Base-by-base conservation (phyloP, 1,140 invertebrate species). In the Onthophagus taurus region DNA sequence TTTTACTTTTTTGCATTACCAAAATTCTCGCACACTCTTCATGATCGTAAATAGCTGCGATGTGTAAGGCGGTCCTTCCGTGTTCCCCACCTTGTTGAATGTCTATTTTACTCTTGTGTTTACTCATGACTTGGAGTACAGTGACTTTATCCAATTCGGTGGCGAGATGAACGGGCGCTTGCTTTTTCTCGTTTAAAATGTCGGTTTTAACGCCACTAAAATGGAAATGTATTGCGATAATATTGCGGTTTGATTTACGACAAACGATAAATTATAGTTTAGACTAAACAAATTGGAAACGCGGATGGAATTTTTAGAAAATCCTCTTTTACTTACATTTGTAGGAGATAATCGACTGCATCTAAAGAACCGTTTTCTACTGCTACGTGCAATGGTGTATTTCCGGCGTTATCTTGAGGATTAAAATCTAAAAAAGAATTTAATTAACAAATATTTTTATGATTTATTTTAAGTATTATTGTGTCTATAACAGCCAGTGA, bases 361-460 rank as follows among this genome's bases (percentile, higher is more conserved):
- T 80, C 77, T 11, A 80, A 56, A 7, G 84, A 72, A 48, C 83
- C 77, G 50, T 76, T 72, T 62, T 85, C 78, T 0, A 89, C 80
- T 2, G 88, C 86, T 19, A 83, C 60, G 61, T 93, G 89, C 0
- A 93, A 65, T 1, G 87, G 78, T 1, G 87, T 90, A 54, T 90
- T 87, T 0, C 85, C 85, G 24, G 68, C 71, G 50, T 78, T 75
- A 61, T 91, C 86, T 51, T 68, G 64, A 11, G 75, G 69, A 60
- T 91, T 83, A 37, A 92, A 64, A 71, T 89, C 84, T 86, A 66
- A 24, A 70, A 71, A 47, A 42, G 55, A 59, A 16, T n/a, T n/a
- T n/a, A n/a, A n/a, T n/a, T n/a, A n/a, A n/a, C n/a, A n/a, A n/a
- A n/a, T n/a, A n/a, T n/a, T n/a, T n/a, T n/a, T n/a, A n/a, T n/a